A percentile compares a stretch with the other conserved stretches of the same genome.
Conservation (phyloP, 2,888 invertebrate genomes). For the Anthoptus insignis region DNA sequence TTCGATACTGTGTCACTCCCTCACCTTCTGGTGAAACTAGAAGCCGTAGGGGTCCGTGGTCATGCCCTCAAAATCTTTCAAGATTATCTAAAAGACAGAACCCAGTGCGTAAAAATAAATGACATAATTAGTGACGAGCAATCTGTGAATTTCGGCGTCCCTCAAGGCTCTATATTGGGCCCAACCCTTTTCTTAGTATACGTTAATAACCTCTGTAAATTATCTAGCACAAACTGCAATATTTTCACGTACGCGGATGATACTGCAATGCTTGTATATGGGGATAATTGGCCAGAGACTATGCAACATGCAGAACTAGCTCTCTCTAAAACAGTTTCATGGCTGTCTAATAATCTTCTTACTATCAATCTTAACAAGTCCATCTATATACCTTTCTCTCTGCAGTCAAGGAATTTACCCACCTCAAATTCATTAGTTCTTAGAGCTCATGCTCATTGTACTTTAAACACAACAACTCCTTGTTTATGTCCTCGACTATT, state of each 20-base stretch:
- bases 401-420: not conserved
- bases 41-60: not conserved
- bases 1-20: no score
- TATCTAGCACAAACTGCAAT: not conserved
- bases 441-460: not conserved
- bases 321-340: not conserved
- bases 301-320: not conserved
- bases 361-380: constrained; percentile 15
- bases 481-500: constrained; percentile 2
- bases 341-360: constrained; percentile 16
- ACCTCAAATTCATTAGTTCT: not conserved
- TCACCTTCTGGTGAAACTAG: not conserved
- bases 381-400: constrained; percentile 4
- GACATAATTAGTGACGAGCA: constrained; percentile 8
- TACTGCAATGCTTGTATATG: constrained; percentile 1
- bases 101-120: constrained; percentile 14
- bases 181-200: constrained; percentile 11
- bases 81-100: constrained; percentile 1
- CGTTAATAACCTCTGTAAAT: constrained; percentile 6
- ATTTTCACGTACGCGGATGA: constrained; percentile 15
- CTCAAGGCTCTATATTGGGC: constrained; percentile 13
- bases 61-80: not conserved
- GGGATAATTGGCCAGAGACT: constrained; percentile 15
- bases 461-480: not conserved
- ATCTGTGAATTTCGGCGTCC: constrained; percentile 2